Evolutionary conservation across 2,113 vertebrate genomes (phyloP), one percentile per base, ranked within the genome.

Genomic region (Brachyhypopomus gauderio): DNA sequence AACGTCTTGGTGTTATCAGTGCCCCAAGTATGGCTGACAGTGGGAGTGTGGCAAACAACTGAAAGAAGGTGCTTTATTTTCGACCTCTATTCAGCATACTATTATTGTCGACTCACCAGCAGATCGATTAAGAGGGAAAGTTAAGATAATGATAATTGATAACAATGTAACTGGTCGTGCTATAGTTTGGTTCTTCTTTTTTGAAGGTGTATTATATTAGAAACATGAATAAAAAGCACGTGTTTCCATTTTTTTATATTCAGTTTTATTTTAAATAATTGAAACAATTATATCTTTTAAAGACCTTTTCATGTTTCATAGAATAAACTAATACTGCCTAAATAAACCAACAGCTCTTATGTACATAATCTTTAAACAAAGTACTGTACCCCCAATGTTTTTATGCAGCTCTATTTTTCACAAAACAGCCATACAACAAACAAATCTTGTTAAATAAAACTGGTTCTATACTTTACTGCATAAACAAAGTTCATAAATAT

Each of bases 261-360:
- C 9, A n/a, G 30, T 55, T 72, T 73, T 80, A 56, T 64, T 64
- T 7, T 11, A 74, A 19, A 75, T 72, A 75, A 55, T 9, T 79
- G 14, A 72, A 79, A 25, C 75, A 48, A 48, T 30, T 23, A 11
- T 27, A 58, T 12, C 7, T 27, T 69, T 56, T 56, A 59, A 12
- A 19, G 19, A 23, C 72, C 25, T 14, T 63, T 72, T 48, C 3
- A 63, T 70, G 22, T 64, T 58, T 9, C 59, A 64, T 1, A 52
- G n/a, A 62, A 36, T 36, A 72, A 80, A 74, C 27, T 23, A 80
- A 74, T 74, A 80, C 78, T 74, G 78, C 70, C n/a, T 12, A 60
- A 79, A 62, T 41, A 72, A 79, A 45, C 78, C 36, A 41, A 59
- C 55, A 59, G 11, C 8, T 74, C 9, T 59, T 22, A 67, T 19